Evolutionary conservation across 2,797 vertebrate species (phyloP), one percentile per base, ranked within the genome.

Genomic region (Pelodytes ibericus): DNA sequence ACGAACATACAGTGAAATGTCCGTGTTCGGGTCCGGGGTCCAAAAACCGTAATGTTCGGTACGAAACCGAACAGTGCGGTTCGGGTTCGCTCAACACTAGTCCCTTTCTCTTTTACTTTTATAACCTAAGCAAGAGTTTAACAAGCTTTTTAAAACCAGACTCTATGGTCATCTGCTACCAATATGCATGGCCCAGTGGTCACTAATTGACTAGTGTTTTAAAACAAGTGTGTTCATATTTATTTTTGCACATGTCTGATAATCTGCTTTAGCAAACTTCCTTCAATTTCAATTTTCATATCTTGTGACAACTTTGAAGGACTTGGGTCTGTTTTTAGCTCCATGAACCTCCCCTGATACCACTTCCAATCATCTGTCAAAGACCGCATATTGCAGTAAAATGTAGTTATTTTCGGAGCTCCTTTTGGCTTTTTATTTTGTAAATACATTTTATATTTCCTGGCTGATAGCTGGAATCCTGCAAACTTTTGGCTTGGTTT

Each of bases 301-400:
- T 49, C 36, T 8, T 47, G 51, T 61, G 31, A 25, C 70, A 49
- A 24, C 29, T 31, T 39, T n/a, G 33, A 71, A 18, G 67, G 71
- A 49, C 20, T 6, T 8, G n/a, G 13, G 24, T 24, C 16, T 27
- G 36, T 59, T 71, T n/a, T 72, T 72, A 72, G 75, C 27, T 22
- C 24, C 29, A 18, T 16, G 22, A 49, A 49, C n/a, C n/a, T 25
- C 41, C 33, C n/a, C 22, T 6, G 5, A 30, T 33, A 29, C 41
- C 62, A 66, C 63, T 66, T 78, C 62, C n/a, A n/a, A n/a, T 68
- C 39, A 60, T 67, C 39, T 49, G 62, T 33, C 75, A 78, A 24
- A 30, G 26, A 22, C 62, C 30, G 39, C 9, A 18, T 61, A 13
- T 61, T 61, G 16, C 25, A 18, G 27, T 27, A 61, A 61, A 31